Evolutionary conservation across 2,888 invertebrate species (phyloP), one percentile per base, ranked within the genome.

Genomic region (Ormyrus labotus): DNA sequence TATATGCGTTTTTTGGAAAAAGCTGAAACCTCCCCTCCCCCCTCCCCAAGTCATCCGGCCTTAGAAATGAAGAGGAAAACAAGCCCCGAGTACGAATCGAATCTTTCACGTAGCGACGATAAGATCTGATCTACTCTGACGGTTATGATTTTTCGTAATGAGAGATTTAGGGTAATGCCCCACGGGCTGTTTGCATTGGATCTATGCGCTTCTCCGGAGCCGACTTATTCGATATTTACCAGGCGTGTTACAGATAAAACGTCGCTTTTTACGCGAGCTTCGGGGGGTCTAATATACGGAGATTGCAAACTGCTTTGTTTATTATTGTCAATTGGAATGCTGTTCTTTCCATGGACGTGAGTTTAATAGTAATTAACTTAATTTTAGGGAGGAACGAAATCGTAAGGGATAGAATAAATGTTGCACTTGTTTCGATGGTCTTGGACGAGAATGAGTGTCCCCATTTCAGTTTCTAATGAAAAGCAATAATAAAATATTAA

Each of bases 41-140:
- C 60, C 5, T 55, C 53, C 64, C 64, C 19, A 6, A 34, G 64
- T 80, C 73, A 64, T 74, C 65, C 64, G 53, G 8, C 9, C 57
- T 76, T 80, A 80, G 72, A 76, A 80, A 80, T 80, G 76, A 80
- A 76, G 72, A 80, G 80, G 72, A 72, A 72, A 76, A 72, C 67
- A 72, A 45, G 72, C 45, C 55, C 8, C 53, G 72, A 51, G n/a
- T 75, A 75, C 74, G 65, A 60, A 70, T 70, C 61, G 76, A 64
- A 81, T 77, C 68, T 69, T 77, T 77, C 80, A 76, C 72, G 72
- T 75, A 67, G 76, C n/a, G 47, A 11, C 80, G 80, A 80, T 80
- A 80, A 80, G 72, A 63, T 76, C 80, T 76, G 71, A 80, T 80
- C 71, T 80, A 55, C 19, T 55, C 55, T 76, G 80, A 76, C 76